Evolutionary conservation across 2,113 vertebrate species (phyloP).

Genomic region (Calyptomena viridis): DNA sequence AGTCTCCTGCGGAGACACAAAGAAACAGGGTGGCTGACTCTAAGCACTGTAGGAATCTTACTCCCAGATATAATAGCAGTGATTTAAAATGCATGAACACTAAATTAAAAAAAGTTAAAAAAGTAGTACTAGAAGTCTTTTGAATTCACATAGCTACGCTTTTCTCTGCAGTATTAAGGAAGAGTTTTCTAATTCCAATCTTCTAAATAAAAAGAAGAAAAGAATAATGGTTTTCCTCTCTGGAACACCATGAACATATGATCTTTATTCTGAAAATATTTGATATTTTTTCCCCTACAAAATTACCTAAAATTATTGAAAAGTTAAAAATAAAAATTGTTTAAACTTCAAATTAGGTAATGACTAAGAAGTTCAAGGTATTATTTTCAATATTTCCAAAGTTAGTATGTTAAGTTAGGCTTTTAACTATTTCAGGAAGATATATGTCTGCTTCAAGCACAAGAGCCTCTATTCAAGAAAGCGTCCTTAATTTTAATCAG

Average conservation of each 20-base stretch:
- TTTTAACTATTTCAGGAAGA: neutral
- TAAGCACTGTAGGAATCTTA: neutral
- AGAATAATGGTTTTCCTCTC: neutral
- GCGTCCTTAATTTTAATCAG: conserved; percentile 31
- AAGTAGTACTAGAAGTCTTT: neutral
- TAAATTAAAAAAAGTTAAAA: neutral
- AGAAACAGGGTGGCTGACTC: neutral
- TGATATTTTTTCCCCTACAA: neutral
- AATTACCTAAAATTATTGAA: neutral
- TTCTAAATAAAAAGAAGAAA: neutral
- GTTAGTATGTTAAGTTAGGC: neutral
- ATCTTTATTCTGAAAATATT: neutral
- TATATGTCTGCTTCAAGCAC: neutral
- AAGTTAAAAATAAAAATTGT: neutral
- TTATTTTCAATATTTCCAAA: neutral
- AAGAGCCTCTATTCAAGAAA: conserved; percentile 27
- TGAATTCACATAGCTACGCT: neutral
- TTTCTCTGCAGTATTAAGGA: neutral
- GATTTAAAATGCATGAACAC: neutral
- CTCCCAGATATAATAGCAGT: neutral
- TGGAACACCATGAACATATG: neutral
- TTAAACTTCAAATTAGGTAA: neutral
- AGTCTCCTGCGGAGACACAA: neutral
- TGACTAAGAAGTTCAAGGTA: neutral
- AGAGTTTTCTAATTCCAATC: neutral